A percentile compares a stretch with the other conserved stretches of the same genome.
These are phyloP conservation scores for Amiota communis DNA, from an alignment of 2,888 invertebrate genomes.

Conservation along the genomic window DNA sequence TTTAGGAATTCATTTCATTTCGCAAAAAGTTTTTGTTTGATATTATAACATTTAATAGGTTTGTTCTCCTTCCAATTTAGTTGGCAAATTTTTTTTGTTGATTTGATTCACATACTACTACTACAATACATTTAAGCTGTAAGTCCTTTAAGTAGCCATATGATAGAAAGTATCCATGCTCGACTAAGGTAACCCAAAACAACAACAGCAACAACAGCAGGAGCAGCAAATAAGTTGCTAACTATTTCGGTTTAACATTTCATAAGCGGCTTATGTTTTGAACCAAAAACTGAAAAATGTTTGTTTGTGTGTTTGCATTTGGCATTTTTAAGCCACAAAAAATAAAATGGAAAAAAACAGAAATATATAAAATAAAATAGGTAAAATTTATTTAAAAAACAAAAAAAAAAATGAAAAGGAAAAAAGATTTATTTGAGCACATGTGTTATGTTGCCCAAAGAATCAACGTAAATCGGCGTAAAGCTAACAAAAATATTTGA, in stretches of 20 bases:
- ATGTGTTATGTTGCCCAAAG: slow-evolving; percentile 28
- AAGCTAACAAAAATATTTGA: too few species aligned
- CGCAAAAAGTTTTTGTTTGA: too few species aligned
- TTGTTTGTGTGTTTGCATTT: slow-evolving; percentile 58
- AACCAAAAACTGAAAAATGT: slow-evolving; percentile 41
- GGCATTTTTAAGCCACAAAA: slow-evolving; percentile 62
- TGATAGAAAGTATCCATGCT: too few species aligned
- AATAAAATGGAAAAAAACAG: slow-evolving; percentile 48
- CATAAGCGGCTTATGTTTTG: slow-evolving; percentile 59
- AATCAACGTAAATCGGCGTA: neutral
- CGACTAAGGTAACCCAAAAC: slow-evolving; percentile 30
- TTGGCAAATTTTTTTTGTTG: too few species aligned
- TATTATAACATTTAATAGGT: too few species aligned
- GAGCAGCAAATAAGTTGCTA: slow-evolving; percentile 53
- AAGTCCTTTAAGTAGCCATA: too few species aligned
- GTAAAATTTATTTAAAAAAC: slow-evolving; percentile 14
- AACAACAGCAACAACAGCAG: slow-evolving; percentile 52
- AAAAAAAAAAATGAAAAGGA: slow-evolving; percentile 7
- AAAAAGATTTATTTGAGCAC: slow-evolving; percentile 30
- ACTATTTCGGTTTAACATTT: slow-evolving; percentile 53
- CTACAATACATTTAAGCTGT: too few species aligned
- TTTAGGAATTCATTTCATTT: too few species aligned
- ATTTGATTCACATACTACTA: too few species aligned
- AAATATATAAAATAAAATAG: slow-evolving; percentile 49
- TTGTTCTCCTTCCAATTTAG: too few species aligned